Evolutionary conservation across 2,113 vertebrate species (phyloP).

Genomic region (Periophthalmodon schlosseri): DNA sequence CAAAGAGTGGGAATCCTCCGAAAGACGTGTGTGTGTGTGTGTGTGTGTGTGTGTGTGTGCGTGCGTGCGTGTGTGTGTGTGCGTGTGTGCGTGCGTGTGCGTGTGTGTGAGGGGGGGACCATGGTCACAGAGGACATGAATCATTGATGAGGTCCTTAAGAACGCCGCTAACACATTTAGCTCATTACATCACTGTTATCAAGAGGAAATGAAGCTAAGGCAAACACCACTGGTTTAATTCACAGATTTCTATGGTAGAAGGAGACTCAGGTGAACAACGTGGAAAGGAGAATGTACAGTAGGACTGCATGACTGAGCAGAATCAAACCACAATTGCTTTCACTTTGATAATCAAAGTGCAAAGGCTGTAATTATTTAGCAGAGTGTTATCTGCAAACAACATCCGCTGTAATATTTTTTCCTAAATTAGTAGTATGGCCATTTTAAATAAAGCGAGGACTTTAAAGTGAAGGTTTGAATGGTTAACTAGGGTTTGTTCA

Average conservation of each 20-base stretch:
- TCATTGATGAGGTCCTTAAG: slow-evolving; percentile 43
- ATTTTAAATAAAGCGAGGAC: too few species aligned
- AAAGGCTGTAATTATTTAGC: not conserved
- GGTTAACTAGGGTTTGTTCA: too few species aligned
- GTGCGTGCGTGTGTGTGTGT: too few species aligned
- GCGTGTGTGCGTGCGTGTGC: too few species aligned
- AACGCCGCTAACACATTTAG: slow-evolving; percentile 21
- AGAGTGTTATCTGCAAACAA: too few species aligned
- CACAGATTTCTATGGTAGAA: not conserved
- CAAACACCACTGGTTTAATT: not conserved
- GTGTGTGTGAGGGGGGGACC: not conserved
- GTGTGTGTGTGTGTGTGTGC: too few species aligned
- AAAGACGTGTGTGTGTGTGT: slow-evolving; percentile 13
- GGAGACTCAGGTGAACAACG: not conserved
- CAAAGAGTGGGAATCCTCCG: slow-evolving; percentile 64
- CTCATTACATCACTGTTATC: slow-evolving; percentile 22
- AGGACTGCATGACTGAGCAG: too few species aligned
- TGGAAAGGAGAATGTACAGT: too few species aligned
- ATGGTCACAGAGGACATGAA: slow-evolving; percentile 30
- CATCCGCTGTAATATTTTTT: too few species aligned
- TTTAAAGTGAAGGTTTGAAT: too few species aligned
- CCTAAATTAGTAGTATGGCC: too few species aligned
- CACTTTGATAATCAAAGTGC: not conserved
- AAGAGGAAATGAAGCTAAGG: not conserved
- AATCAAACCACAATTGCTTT: not conserved